Evolutionary conservation across 2,888 invertebrate species (phyloP), one percentile per base, ranked within the genome.

Genomic region (Lochmaea capreae): DNA sequence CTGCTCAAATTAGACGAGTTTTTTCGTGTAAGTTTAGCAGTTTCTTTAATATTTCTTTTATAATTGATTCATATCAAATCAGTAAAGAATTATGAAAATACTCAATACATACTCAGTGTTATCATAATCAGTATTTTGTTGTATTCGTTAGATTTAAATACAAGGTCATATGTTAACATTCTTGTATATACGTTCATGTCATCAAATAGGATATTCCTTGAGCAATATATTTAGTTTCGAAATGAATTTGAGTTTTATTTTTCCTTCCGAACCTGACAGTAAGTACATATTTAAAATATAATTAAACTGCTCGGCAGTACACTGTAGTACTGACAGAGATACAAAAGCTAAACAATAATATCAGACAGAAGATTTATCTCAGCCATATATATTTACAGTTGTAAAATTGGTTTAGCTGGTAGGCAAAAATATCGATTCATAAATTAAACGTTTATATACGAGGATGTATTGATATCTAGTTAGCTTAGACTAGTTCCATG

Each of bases 51-150:
- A 83, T 82, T 84, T 62, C 62, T 84, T 83, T 81, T 82, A 85
- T 84, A 86, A 87, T 85, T 79, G 83, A 86, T 85, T 86, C 87
- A 86, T 87, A 87, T 87, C 87, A 87, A 84, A 86, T 86, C 85
- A 81, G 86, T 86, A 86, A 87, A 86, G 85, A 86, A 82, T 81
- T 82, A 81, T 80, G 79, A 78, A 81, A 82, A 84, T 84, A 83
- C 84, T 80, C 76, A 78, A 82, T 77, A 82, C 78, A 81, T 81
- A 83, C 83, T 81, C 80, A 82, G 81, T 77, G 77, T 79, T 78
- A 79, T 81, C 80, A 81, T 81, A 81, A 80, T 81, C 79, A 79
- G 80, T 80, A 78, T 80, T 81, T 78, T 80, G 79, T 80, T 82
- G 75, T 78, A 75, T 71, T 75, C 71, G 70, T 71, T 73, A 66